Evolutionary conservation across 2,113 vertebrate genomes (phyloP).

Genomic region (Paralichthys olivaceus): DNA sequence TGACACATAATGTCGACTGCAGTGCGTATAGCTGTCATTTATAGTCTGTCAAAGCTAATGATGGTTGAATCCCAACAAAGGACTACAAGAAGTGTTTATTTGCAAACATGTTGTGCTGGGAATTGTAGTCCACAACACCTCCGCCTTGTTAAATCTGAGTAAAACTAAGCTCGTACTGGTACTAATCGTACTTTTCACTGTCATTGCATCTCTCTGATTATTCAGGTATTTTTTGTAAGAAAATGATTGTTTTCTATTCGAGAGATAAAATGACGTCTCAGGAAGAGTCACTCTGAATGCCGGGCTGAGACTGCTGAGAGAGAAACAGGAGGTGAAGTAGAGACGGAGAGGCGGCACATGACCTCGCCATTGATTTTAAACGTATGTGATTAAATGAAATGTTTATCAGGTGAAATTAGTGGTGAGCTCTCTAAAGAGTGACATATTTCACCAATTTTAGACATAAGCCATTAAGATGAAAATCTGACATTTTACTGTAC

Average conservation of each 20-base stretch:
- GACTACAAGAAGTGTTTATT: conserved; percentile 11
- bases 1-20: conserved; percentile 22
- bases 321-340: neutral
- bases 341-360: conserved; percentile 22
- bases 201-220: conserved; percentile 57
- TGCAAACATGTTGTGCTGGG: conserved; percentile 4
- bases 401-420: conserved; percentile 55
- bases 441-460: conserved; percentile 46
- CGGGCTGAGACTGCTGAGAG: conserved; percentile 38
- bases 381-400: conserved; percentile 56
- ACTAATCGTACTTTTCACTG: conserved; percentile 25
- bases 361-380: conserved; percentile 60
- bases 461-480: conserved; percentile 37
- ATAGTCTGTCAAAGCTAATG: conserved; percentile 42
- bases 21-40: conserved; percentile 32
- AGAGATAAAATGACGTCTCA: conserved; percentile 52
- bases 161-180: conserved; percentile 44
- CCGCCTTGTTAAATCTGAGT: conserved; percentile 39
- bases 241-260: conserved; percentile 36
- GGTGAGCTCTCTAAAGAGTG: conserved; percentile 13
- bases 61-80: conserved; percentile 31
- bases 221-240: conserved; percentile 71
- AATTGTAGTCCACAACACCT: conserved; percentile 30
- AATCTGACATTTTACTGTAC: conserved; percentile 23
- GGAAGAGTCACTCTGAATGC: conserved; percentile 52